Conservation (phyloP, 2,888 invertebrate species). For the Epinotia bilunana region DNA sequence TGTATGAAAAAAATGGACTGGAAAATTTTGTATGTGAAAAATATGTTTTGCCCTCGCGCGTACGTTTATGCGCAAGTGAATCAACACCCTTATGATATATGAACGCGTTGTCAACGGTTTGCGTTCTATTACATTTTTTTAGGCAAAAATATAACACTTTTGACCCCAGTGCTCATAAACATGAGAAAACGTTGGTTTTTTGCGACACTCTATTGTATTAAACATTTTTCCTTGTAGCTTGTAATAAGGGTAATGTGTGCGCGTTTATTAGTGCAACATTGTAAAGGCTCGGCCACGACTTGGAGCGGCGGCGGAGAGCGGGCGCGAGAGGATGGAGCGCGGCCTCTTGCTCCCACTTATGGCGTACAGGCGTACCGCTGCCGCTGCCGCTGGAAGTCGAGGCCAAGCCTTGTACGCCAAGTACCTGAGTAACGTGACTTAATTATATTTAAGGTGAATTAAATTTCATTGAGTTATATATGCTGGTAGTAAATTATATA, state of each 20-base stretch:
- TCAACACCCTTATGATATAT: slow-evolving; percentile 44
- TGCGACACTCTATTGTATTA: slow-evolving; percentile 43
- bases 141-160: slow-evolving; percentile 43
- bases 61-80: slow-evolving; percentile 37
- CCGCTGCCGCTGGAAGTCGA: no score
- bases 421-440: no score
- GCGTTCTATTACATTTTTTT: slow-evolving; percentile 44
- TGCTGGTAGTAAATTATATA: background rate
- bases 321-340: no score
- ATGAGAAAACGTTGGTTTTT: slow-evolving; percentile 34
- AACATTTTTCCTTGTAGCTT: slow-evolving; percentile 35
- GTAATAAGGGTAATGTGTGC: slow-evolving; percentile 37
- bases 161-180: slow-evolving; percentile 43
- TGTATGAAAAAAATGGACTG: slow-evolving; percentile 40
- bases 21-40: slow-evolving; percentile 30
- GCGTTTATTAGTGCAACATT: slow-evolving; percentile 5
- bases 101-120: slow-evolving; percentile 36
- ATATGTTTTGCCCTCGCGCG: slow-evolving; percentile 17
- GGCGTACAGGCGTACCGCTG: no score
- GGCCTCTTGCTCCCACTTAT: no score
- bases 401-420: no score
- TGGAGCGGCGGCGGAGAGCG: no score
- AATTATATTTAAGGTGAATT: background rate
- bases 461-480: background rate
- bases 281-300: background rate